These are phyloP conservation scores for Dermatemys mawii DNA, from an alignment of 2,113 vertebrate species.

Conservation along the genomic window DNA sequence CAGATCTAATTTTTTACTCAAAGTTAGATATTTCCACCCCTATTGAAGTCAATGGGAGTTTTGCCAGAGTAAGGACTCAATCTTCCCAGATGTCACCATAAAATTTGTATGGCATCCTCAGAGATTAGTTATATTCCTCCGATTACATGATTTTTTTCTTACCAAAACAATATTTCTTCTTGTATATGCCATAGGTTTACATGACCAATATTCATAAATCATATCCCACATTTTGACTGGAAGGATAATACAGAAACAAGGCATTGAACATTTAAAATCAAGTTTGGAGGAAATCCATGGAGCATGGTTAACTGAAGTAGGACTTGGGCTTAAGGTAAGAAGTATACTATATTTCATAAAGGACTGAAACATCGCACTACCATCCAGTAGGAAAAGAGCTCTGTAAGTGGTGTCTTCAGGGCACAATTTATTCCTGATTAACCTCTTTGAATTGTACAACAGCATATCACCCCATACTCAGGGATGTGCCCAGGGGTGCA, in stretches of 20 bases:
- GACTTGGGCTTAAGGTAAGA: not conserved
- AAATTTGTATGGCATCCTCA: not conserved
- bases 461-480: no score
- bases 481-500: no score
- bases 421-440: not conserved
- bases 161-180: not conserved
- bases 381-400: not conserved
- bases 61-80: not conserved
- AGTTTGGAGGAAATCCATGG: not conserved
- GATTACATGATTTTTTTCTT: not conserved
- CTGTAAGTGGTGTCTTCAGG: not conserved
- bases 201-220: not conserved
- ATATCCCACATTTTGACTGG: not conserved
- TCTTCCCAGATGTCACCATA: not conserved
- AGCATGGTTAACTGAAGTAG: not conserved
- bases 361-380: not conserved
- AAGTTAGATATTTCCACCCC: not conserved
- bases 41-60: not conserved
- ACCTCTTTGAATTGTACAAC: no score
- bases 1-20: not conserved
- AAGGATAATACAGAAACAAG: not conserved
- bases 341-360: not conserved
- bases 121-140: not conserved
- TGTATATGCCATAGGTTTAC: not conserved
- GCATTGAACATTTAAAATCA: accelerated